Base-by-base conservation (phyloP, 2,113 vertebrate species). In the Saccopteryx bilineata region DNA sequence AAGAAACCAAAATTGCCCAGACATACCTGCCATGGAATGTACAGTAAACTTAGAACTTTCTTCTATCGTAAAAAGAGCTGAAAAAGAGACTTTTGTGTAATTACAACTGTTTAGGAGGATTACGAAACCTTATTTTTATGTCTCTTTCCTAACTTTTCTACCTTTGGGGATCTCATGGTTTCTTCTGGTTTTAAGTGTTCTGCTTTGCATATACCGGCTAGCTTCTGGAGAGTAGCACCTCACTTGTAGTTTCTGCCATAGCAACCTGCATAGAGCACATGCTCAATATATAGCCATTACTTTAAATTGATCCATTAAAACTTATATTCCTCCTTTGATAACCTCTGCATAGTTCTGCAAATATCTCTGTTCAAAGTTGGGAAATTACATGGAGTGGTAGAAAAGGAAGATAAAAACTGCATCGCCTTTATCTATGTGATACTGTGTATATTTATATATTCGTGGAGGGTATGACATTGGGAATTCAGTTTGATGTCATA, bases 281-380 rank as follows among this genome's bases (percentile, higher is more conserved):
- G 7, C 74, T 95, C 28, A 52, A 91, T 52, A 48, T 90, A 54
- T 50, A 81, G 11, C 15, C 21, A 18, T 80, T 87, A 66, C 9
- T n/a, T 87, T 92, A 90, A 92, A 91, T n/a, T 78, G 28, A 93
- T 78, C 19, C 69, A 58, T 68, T 78, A 81, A 75, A 79, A 90
- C 14, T 85, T 80, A 74, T 71, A 11, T n/a, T 48, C 2, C 18
- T 85, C 86, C 21, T 28, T 92, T 92, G 50, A 50, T 72, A 93
- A 63, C 31, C 12, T 87, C 46, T 78, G 13, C 26, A 46, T 72
- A 76, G 31, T 69, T 80, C 33, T 82, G 21, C 46, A 78, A 56
- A 56, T 90, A 63, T 89, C 48, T 75, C 31, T 65, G 8, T 71
- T 89, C 33, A 87, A 46, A 86, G 28, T 68, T 95, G 26, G n/a